phyloP scores from a whole-genome alignment of 2,888 invertebrate species.

The Protophormia terraenovae region DNA sequence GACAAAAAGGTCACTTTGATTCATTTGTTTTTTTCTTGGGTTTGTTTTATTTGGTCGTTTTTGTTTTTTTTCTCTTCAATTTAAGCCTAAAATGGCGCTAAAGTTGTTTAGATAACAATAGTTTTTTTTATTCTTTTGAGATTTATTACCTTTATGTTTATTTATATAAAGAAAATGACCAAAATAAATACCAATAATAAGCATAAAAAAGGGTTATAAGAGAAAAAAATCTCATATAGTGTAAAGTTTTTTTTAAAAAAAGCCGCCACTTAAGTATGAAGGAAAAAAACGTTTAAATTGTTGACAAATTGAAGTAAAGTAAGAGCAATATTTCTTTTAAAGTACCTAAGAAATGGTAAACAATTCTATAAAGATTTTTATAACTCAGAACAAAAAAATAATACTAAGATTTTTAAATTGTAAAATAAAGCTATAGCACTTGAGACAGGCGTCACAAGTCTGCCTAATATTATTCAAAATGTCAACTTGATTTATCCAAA shows the following conservation, averaged over 20 bases:
- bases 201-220: constrained; percentile 11
- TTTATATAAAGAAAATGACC: too few species aligned
- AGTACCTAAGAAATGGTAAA: background rate
- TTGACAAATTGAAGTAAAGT: constrained; percentile 11
- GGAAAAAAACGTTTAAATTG: constrained; percentile 3
- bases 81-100: constrained; percentile 54
- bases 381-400: background rate
- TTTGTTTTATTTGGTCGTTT: background rate
- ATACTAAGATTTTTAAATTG: background rate
- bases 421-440: background rate
- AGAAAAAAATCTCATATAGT: background rate
- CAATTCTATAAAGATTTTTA: background rate
- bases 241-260: background rate
- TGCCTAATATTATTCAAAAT: constrained; percentile 18
- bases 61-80: background rate
- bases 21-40: background rate
- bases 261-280: constrained; percentile 14
- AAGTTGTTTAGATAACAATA: constrained; percentile 38
- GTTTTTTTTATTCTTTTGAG: constrained; percentile 39
- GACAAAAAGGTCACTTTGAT: constrained; percentile 53
- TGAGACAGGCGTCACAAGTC: constrained; percentile 51
- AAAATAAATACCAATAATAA: background rate
- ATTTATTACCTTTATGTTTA: constrained; percentile 48
- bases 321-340: background rate
- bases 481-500: constrained; percentile 26